These are phyloP conservation scores for Anser brachyrhynchus DNA, from an alignment of 2,113 vertebrate species.

Conservation along the genomic window DNA sequence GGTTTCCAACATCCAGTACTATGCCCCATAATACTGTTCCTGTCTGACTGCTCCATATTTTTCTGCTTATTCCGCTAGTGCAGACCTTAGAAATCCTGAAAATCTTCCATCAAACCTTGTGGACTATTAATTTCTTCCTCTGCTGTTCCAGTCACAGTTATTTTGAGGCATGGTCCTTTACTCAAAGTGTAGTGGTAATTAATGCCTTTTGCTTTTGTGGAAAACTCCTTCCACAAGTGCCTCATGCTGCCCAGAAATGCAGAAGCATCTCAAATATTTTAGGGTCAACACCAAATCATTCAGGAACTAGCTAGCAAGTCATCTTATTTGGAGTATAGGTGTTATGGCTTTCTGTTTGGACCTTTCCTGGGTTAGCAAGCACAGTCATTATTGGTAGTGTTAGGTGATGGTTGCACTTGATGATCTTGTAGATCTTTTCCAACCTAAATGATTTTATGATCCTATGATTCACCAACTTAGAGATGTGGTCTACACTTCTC, in stretches of 20 bases:
- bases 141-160: background rate
- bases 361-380: rapidly evolving
- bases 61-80: background rate
- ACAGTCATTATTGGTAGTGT: background rate
- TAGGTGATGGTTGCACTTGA: no score
- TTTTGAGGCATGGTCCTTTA: background rate
- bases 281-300: background rate
- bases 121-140: background rate
- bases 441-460: no score
- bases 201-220: background rate
- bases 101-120: background rate
- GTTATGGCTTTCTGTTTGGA: background rate
- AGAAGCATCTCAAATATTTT: background rate
- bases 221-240: background rate
- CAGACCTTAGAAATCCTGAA: background rate
- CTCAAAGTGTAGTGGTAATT: background rate
- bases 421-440: no score
- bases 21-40: background rate
- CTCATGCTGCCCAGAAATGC: background rate
- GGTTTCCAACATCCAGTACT: background rate
- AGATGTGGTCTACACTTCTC: background rate
- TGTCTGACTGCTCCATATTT: background rate
- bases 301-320: background rate
- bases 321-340: background rate
- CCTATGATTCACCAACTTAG: background rate